Evolutionary conservation across 2,113 vertebrate genomes (phyloP), one percentile per base, ranked within the genome.

Genomic region (Eurypyga helias): DNA sequence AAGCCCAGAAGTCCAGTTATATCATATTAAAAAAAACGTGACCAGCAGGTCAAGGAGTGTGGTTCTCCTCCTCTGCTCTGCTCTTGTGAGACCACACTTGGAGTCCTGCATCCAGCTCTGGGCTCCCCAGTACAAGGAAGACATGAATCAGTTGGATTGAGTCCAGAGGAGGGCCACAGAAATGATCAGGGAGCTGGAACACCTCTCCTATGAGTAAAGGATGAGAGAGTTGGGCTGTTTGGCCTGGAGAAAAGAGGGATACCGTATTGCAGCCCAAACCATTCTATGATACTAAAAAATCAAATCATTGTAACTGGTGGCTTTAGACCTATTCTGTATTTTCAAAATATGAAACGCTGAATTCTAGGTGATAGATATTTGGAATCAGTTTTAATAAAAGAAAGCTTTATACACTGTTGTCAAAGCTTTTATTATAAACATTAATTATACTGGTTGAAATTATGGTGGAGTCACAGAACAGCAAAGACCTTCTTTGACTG

Each of bases 131-230:
- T 7, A 7, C 16, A 69, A 14, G 15, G 8, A 45, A 14, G 41
- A 5, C 2, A 0, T 55, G 14, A 43, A 52, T 12, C 4, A 2
- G 28, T 29, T 57, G 15, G 13, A 71, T 41, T 1, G 1, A 31
- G 57, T 70, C 38, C 29, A n/a, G 51, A 83, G 31, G 17, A 83
- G 18, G 13, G 28, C n/a, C 21, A 14, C 8, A 17, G 31, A 80
- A 82, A 20, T 21, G 1, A 12, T 45, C 48, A n/a, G 41, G 36
- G 7, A 11, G 11, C 5, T 90, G 29, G 57, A 90, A 9, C 21
- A 33, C 15, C 20, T 83, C 31, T 87, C 17, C 14, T 11, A 0
- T 51, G 64, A 38, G 7, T 31, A 31, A 31, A 46, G 26, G n/a
- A 26, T 52, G 41, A 62, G 41, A 19, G 12, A 41, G 9, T 5